Evolutionary conservation across 2,888 invertebrate species (phyloP).

Genomic region (Kryphioiulus occultus): DNA sequence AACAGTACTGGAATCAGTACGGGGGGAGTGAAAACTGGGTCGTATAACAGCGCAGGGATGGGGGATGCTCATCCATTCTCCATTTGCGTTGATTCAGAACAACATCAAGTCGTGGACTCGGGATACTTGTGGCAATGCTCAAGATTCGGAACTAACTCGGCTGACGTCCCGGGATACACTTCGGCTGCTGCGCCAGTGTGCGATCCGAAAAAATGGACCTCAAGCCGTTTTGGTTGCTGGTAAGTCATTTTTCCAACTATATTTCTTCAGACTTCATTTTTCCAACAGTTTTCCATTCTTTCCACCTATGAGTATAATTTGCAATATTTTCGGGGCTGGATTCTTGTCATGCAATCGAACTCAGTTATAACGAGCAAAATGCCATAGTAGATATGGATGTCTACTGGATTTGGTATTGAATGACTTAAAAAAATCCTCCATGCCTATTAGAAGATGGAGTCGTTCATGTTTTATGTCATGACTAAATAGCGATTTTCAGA

Average conservation of each 20-base stretch:
- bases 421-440: too few relatives aligned
- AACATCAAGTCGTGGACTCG: background rate
- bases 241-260: background rate
- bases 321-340: too few relatives aligned
- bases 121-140: conserved; percentile 8
- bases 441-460: too few relatives aligned
- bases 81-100: background rate
- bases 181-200: background rate
- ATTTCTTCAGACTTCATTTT: too few relatives aligned
- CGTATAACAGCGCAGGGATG: background rate
- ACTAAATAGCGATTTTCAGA: too few relatives aligned
- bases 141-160: conserved; percentile 13
- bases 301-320: too few relatives aligned
- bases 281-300: too few relatives aligned
- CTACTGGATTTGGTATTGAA: too few relatives aligned
- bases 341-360: too few relatives aligned
- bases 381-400: too few relatives aligned
- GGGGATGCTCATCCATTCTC: conserved; percentile 14
- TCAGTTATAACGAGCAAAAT: too few relatives aligned
- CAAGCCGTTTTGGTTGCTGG: background rate
- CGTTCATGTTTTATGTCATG: too few relatives aligned
- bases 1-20: background rate
- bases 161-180: background rate
- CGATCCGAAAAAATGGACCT: conserved; percentile 14
- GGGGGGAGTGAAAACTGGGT: conserved; percentile 6